phyloP scores from a whole-genome alignment of 2,113 vertebrate genomes.

The Glareola pratincola region DNA sequence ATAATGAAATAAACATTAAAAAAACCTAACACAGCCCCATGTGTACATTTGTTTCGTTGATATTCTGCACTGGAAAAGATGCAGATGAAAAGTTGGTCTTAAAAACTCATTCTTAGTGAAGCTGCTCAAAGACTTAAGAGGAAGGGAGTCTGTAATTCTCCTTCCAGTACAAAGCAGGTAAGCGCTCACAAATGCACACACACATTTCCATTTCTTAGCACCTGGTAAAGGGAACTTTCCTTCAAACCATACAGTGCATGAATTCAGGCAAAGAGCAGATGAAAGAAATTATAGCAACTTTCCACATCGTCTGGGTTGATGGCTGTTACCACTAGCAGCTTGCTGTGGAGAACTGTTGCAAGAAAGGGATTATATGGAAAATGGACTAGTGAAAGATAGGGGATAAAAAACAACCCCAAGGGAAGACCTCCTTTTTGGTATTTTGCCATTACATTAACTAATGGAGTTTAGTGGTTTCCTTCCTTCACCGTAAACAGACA shows the following conservation, averaged over 20 bases:
- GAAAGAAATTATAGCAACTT: conserved; percentile 51
- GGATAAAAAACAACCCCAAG: not conserved
- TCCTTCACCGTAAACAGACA: conserved; percentile 3
- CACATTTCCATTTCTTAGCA: conserved; percentile 4
- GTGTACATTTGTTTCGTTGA: not conserved
- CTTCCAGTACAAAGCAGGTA: not conserved
- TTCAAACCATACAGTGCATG: not conserved
- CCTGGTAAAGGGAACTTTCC: not conserved
- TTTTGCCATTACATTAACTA: conserved; percentile 44
- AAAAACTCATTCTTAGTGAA: not conserved
- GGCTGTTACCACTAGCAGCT: not conserved
- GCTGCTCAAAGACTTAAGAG: not conserved
- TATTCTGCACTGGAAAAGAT: not conserved
- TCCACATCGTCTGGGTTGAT: conserved; percentile 16
- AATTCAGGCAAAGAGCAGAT: conserved; percentile 3
- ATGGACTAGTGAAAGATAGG: conserved; percentile 10
- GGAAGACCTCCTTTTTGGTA: not conserved
- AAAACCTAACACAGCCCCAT: rapidly evolving
- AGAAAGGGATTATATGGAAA: not conserved
- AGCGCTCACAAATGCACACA: not conserved
- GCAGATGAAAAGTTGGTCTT: not conserved
- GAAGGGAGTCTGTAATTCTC: not conserved
- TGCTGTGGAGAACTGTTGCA: not conserved
- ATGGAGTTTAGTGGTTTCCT: conserved; percentile 30
- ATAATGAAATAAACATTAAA: not conserved